Evolutionary conservation across 2,797 vertebrate species (phyloP).

Genomic region (Peromyscus aztecus): DNA sequence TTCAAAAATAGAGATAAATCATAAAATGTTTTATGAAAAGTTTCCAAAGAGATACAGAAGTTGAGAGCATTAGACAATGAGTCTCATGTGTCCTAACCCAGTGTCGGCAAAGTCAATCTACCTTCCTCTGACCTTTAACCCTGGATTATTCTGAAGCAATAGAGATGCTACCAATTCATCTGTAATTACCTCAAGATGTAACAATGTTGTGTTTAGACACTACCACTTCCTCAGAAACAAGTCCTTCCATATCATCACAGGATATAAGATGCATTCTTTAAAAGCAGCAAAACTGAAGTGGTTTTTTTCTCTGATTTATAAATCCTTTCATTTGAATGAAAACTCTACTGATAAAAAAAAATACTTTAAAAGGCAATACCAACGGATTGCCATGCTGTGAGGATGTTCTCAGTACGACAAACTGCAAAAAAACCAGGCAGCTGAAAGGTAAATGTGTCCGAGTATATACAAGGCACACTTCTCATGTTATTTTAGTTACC

Average conservation of each 20-base stretch:
- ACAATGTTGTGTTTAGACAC: not conserved
- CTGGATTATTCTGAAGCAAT: slow-evolving; percentile 19
- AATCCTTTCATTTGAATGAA: slow-evolving; percentile 34
- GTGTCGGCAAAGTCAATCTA: not conserved
- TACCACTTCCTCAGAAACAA: not conserved
- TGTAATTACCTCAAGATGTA: slow-evolving; percentile 32
- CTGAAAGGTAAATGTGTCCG: not conserved
- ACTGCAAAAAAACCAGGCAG: not conserved
- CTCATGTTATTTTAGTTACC: not conserved
- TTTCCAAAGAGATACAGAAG: slow-evolving; percentile 12
- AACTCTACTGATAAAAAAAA: slow-evolving; percentile 25
- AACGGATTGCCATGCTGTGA: not conserved
- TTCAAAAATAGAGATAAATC: slow-evolving; percentile 17
- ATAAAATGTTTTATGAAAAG: slow-evolving; percentile 32
- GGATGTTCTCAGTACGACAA: not conserved
- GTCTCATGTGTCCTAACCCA: not conserved
- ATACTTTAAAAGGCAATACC: not conserved
- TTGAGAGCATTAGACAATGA: not conserved
- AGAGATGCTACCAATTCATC: not conserved
- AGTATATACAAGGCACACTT: not conserved
- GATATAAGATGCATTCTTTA: not conserved
- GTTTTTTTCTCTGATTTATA: not conserved
- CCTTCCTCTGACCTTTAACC: not conserved
- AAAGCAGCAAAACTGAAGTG: not conserved
- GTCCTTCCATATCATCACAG: not conserved